Evolutionary conservation across 2,113 vertebrate genomes (phyloP).

Genomic region (Pandion haliaetus): DNA sequence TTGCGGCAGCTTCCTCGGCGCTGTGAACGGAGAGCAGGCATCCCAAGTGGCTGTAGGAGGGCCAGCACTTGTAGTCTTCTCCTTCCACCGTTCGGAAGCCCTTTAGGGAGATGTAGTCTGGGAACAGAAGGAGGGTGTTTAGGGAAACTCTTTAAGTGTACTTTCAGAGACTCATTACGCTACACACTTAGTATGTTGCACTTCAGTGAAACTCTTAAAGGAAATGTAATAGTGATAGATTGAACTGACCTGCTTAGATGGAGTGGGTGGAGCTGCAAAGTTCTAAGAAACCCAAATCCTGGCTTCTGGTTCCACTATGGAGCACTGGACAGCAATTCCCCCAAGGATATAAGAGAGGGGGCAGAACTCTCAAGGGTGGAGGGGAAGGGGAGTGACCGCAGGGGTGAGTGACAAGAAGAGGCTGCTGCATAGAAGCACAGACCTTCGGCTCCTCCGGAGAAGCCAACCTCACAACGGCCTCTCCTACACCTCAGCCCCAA

Average conservation of each 20-base stretch:
- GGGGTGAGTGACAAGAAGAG: neutral
- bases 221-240: neutral
- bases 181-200: too few relatives aligned
- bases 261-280: neutral
- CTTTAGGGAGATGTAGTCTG: slow-evolving; percentile 80
- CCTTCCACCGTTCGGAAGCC: slow-evolving; percentile 75
- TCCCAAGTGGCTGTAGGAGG: slow-evolving; percentile 85
- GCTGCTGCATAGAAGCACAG: neutral
- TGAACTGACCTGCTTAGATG: neutral
- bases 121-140: neutral
- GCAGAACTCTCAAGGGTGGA: neutral
- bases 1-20: slow-evolving; percentile 76
- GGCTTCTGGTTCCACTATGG: neutral
- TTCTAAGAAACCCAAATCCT: neutral
- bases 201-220: neutral
- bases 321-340: neutral
- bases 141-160: neutral
- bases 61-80: slow-evolving; percentile 86
- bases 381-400: fast-evolving
- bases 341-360: neutral
- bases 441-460: neutral
- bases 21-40: slow-evolving; percentile 85
- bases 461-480: neutral
- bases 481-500: neutral
- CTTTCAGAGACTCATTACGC: neutral